A percentile compares a stretch with the other conserved stretches of the same genome.
Conservation (phyloP, 2,797 vertebrate genomes). For the Microhierax caerulescens region DNA sequence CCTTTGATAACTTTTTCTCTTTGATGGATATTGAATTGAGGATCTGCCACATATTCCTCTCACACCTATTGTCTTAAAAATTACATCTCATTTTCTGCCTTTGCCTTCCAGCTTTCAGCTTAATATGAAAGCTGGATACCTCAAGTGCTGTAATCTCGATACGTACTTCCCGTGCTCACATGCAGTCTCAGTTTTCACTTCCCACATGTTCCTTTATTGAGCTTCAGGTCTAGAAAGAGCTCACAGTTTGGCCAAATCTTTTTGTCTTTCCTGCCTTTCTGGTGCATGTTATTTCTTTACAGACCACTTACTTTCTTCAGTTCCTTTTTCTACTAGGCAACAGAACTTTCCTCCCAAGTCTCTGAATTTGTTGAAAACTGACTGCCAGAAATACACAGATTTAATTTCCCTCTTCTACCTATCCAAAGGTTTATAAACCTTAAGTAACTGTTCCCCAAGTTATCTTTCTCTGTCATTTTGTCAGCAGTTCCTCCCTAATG, state of each 20-base stretch:
- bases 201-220: not conserved
- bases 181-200: not conserved
- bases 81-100: not conserved
- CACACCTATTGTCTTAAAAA: not conserved
- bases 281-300: not conserved
- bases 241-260: not conserved
- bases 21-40: not conserved
- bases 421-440: not conserved
- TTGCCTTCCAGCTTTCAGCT: not conserved
- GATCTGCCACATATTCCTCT: not conserved
- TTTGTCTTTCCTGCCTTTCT: not conserved
- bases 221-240: not conserved
- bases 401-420: not conserved
- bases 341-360: not conserved
- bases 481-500: not conserved
- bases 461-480: not conserved
- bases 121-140: no score
- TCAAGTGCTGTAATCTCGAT: not conserved
- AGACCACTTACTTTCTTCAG: not conserved
- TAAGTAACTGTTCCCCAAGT: not conserved
- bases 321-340: not conserved
- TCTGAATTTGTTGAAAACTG: not conserved
- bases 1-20: not conserved
- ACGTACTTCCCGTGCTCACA: not conserved
- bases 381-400: not conserved